Conservation (phyloP, 2,888 invertebrate species). For the Parascotia fuliginaria region DNA sequence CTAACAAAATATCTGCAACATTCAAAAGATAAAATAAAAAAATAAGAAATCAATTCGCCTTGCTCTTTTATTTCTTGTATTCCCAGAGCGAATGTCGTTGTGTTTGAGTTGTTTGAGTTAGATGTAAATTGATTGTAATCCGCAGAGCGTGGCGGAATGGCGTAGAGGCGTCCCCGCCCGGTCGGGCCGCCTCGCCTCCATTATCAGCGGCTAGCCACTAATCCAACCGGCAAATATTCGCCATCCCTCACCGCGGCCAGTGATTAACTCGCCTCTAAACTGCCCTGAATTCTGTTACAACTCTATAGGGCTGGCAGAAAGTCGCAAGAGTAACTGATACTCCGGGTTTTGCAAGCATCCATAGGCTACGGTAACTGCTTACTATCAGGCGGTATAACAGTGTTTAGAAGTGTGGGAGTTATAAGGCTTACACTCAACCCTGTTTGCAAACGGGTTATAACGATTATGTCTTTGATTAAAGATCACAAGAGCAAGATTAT, state of each 20-base stretch:
- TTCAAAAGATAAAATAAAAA: background rate
- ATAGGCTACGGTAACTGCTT: too few relatives aligned
- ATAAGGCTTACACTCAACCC: too few relatives aligned
- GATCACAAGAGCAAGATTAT: too few relatives aligned
- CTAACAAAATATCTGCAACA: background rate
- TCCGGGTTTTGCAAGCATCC: too few relatives aligned
- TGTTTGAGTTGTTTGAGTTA: slow-evolving; percentile 39
- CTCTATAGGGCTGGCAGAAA: slow-evolving; percentile 31
- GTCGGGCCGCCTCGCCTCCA: slow-evolving; percentile 48
- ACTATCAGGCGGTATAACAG: too few relatives aligned
- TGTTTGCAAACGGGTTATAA: too few relatives aligned
- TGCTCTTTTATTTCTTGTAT: background rate
- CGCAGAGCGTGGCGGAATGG: slow-evolving; percentile 15
- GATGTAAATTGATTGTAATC: slow-evolving; percentile 62
- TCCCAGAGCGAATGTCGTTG: slow-evolving; percentile 28
- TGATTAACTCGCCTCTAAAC: slow-evolving; percentile 62
- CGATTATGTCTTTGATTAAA: too few relatives aligned
- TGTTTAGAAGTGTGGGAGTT: too few relatives aligned
- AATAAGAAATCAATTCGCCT: background rate
- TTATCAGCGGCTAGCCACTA: slow-evolving; percentile 55
- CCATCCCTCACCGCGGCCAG: slow-evolving; percentile 57
- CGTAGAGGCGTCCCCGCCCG: slow-evolving; percentile 13
- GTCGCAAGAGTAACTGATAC: too few relatives aligned
- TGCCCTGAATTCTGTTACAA: slow-evolving; percentile 46
- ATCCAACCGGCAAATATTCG: slow-evolving; percentile 63